Conservation (phyloP, 2,888 invertebrate genomes). For the Pseudococcus jackbeardsleyi region DNA sequence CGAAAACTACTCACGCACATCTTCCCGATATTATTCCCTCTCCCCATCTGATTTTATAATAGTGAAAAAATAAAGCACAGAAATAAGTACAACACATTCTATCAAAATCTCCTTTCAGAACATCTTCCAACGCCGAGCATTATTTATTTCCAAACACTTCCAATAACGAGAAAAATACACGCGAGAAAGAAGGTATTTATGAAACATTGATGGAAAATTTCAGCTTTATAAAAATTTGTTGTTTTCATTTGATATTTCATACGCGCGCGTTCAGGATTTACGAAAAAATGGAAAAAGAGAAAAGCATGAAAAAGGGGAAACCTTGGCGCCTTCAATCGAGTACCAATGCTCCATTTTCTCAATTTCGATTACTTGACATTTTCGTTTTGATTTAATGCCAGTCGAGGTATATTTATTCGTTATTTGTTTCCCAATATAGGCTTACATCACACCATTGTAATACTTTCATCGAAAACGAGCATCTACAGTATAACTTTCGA, state of each 20-base stretch:
- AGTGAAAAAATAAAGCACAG: neutral
- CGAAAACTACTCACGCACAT: neutral
- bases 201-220: conserved; percentile 19
- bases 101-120: neutral
- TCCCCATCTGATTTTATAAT: neutral
- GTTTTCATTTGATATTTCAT: conserved; percentile 43
- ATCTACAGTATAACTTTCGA: neutral
- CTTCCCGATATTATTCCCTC: neutral
- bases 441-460: neutral
- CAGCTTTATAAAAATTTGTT: conserved; percentile 47
- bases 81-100: neutral
- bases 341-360: conserved; percentile 39
- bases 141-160: too few species aligned
- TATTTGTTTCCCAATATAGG: conserved; percentile 11
- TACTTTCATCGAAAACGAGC: neutral
- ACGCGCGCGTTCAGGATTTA: conserved; percentile 42
- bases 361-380: conserved; percentile 45
- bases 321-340: neutral
- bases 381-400: conserved; percentile 37
- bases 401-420: neutral
- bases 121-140: neutral
- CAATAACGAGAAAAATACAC: neutral
- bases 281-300: neutral
- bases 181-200: conserved; percentile 11
- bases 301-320: neutral